Evolutionary conservation across 2,113 vertebrate genomes (phyloP).

Genomic region (Antechinus stuartii): DNA sequence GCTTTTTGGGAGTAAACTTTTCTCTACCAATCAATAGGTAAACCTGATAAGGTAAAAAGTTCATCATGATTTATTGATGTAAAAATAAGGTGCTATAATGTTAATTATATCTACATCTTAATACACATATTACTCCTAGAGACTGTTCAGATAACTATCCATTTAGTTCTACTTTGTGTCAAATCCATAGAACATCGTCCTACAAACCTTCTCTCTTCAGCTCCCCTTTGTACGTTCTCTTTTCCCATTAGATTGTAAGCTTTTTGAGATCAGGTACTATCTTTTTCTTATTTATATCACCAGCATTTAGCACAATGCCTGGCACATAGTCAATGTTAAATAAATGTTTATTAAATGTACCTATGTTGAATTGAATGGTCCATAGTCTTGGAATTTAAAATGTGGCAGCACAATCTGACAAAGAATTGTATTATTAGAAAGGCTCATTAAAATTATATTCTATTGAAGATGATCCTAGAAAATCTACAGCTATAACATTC

Average conservation of each 20-base stretch:
- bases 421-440: neutral
- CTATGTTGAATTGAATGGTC: neutral
- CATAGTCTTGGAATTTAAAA: neutral
- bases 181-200: neutral
- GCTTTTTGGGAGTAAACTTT: neutral
- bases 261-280: neutral
- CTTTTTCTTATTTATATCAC: neutral
- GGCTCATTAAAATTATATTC: neutral
- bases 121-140: neutral
- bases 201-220: neutral
- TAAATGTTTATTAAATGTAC: neutral
- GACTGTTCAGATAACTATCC: neutral
- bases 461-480: neutral
- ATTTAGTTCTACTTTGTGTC: neutral
- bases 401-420: neutral
- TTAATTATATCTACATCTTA: neutral
- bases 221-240: neutral
- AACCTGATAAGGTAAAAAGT: slow-evolving; percentile 28
- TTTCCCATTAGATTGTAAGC: neutral
- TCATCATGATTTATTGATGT: neutral
- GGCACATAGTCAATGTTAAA: neutral
- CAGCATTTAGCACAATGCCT: neutral
- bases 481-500: neutral
- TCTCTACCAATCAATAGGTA: neutral
- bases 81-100: neutral